These are phyloP conservation scores for Onychorhynchus coronatus DNA, from an alignment of 2,113 vertebrate genomes.

Conservation along the genomic window DNA sequence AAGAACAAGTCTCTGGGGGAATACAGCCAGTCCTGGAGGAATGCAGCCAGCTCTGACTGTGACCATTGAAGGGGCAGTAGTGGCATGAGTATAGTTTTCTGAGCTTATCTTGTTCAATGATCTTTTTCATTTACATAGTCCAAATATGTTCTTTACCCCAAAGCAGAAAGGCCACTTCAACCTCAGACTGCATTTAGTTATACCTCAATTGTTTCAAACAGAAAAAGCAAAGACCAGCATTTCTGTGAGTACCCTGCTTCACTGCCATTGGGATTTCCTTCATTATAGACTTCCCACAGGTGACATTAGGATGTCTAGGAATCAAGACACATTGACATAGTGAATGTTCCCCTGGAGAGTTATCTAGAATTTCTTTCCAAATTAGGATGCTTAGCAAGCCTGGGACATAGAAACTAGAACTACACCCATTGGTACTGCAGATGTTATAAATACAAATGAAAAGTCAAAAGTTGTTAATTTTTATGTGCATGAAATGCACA, in stretches of 20 bases:
- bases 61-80: not conserved
- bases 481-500: slow-evolving; percentile 48
- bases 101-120: not conserved
- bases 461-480: slow-evolving; percentile 63
- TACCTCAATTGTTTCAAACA: not conserved
- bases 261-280: not conserved
- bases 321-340: not conserved
- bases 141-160: not conserved
- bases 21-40: not conserved
- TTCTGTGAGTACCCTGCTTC: not conserved
- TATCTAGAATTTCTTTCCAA: slow-evolving; percentile 39
- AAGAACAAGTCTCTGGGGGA: not conserved
- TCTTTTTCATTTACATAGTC: not conserved
- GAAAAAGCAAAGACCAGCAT: not conserved
- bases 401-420: not conserved
- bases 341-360: not conserved
- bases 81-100: not conserved
- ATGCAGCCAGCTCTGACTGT: not conserved
- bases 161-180: not conserved
- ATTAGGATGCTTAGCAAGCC: slow-evolving; percentile 46
- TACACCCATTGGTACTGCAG: slow-evolving; percentile 49
- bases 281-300: not conserved
- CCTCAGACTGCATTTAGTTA: not conserved
- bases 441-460: slow-evolving; percentile 63
- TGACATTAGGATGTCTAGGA: slow-evolving; percentile 13